These are phyloP conservation scores for Oligia strigilis DNA, from an alignment of 2,888 invertebrate genomes.

Conservation along the genomic window DNA sequence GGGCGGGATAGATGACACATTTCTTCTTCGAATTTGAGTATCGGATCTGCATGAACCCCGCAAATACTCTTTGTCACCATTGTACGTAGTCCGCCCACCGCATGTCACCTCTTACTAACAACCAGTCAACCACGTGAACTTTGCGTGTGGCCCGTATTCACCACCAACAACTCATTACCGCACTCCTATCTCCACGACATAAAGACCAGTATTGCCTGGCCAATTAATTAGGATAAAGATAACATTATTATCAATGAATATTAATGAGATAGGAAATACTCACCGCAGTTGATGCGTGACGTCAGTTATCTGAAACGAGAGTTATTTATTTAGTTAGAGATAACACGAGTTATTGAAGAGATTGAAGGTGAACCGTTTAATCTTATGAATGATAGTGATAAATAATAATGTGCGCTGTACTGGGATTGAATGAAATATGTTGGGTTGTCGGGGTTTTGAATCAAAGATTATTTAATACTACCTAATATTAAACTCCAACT, in stretches of 20 bases:
- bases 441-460: background rate
- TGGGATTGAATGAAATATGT: slow-evolving; percentile 23
- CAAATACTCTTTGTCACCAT: slow-evolving; percentile 64
- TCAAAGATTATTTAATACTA: background rate
- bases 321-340: slow-evolving; percentile 52
- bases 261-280: slow-evolving; percentile 54
- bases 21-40: background rate
- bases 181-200: slow-evolving; percentile 19
- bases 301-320: slow-evolving; percentile 62
- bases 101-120: slow-evolving; percentile 65
- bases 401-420: slow-evolving; percentile 12
- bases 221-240: slow-evolving; percentile 47
- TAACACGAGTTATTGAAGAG: slow-evolving; percentile 48
- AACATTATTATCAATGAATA: slow-evolving; percentile 50
- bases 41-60: slow-evolving; percentile 53
- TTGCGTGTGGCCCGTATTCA: slow-evolving; percentile 68
- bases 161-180: slow-evolving; percentile 39
- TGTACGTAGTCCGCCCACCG: slow-evolving; percentile 69
- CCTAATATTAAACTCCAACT: background rate
- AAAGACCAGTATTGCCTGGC: slow-evolving; percentile 36
- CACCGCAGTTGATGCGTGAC: slow-evolving; percentile 46
- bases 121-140: slow-evolving; percentile 58
- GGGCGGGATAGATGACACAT: background rate
- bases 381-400: slow-evolving; percentile 38
- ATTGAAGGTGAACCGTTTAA: slow-evolving; percentile 54